phyloP scores from a whole-genome alignment of 2,888 invertebrate genomes.

The Mythimna impura region DNA sequence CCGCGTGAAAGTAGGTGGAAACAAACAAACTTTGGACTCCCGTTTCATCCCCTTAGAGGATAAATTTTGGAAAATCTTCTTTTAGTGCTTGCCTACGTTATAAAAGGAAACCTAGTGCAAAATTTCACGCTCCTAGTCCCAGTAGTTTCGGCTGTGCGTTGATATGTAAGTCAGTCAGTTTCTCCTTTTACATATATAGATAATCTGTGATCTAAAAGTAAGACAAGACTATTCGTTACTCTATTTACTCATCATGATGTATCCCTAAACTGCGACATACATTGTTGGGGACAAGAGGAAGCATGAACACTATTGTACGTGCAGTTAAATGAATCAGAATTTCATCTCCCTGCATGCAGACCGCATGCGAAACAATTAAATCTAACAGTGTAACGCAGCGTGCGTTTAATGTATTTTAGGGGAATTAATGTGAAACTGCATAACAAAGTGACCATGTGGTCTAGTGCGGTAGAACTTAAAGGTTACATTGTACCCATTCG shows the following conservation, averaged over 20 bases:
- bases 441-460: constrained; percentile 16
- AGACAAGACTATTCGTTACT: constrained; percentile 33
- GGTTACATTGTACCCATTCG: background rate
- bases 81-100: too few relatives aligned
- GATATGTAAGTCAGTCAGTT: too few relatives aligned
- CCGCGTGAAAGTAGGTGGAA: too few relatives aligned
- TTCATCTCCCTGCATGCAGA: constrained; percentile 36
- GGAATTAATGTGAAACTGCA: constrained; percentile 38
- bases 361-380: constrained; percentile 54
- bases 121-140: too few relatives aligned
- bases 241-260: constrained; percentile 26
- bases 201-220: constrained; percentile 12
- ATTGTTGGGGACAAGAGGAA: constrained; percentile 14
- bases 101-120: too few relatives aligned
- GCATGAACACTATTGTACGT: constrained; percentile 33
- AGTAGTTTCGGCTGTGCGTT: too few relatives aligned
- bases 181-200: too few relatives aligned
- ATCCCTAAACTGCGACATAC: constrained; percentile 20
- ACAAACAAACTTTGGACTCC: too few relatives aligned
- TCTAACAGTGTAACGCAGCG: constrained; percentile 35
- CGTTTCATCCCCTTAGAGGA: too few relatives aligned
- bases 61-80: too few relatives aligned
- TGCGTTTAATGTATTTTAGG: constrained; percentile 55
- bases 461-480: background rate
- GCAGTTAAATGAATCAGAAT: constrained; percentile 47